These are phyloP conservation scores for Lycocerus yunnanus DNA, from an alignment of 2,888 invertebrate species.

Conservation along the genomic window DNA sequence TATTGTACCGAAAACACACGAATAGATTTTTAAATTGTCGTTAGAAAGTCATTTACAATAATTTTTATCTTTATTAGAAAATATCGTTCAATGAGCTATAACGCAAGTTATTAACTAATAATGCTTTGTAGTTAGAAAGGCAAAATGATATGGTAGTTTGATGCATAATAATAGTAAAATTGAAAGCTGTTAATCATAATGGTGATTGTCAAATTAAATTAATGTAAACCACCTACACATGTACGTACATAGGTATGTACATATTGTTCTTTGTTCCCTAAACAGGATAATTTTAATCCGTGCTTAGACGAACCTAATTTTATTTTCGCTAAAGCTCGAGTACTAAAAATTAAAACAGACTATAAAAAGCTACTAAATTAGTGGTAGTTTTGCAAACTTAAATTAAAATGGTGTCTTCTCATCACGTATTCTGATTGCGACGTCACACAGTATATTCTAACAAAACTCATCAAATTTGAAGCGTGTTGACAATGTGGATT, in stretches of 20 bases:
- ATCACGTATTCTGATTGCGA: conserved; percentile 50
- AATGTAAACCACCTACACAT: not conserved
- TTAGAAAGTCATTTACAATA: not conserved
- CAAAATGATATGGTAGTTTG: not conserved
- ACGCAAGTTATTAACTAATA: not conserved
- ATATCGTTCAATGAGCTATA: not conserved
- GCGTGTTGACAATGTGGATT: conserved; percentile 57
- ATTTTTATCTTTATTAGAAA: not conserved
- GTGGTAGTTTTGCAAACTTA: conserved; percentile 28
- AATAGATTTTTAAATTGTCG: not conserved
- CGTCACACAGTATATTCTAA: conserved; percentile 50
- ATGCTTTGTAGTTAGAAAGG: not conserved
- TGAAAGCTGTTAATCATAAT: not conserved
- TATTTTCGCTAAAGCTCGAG: not conserved
- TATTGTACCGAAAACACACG: not conserved
- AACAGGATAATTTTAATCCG: not conserved
- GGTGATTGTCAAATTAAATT: not conserved
- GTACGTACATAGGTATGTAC: not conserved
- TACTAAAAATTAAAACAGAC: not conserved
- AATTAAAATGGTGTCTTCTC: conserved; percentile 37
- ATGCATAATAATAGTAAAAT: not conserved
- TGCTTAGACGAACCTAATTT: not conserved
- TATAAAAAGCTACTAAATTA: conserved; percentile 10
- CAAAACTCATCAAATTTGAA: conserved; percentile 57
- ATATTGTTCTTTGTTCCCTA: not conserved